A percentile compares a stretch with the other conserved stretches of the same genome.
These are phyloP conservation scores for Thecocarcelia acutangulata DNA, from an alignment of 2,888 invertebrate species.

Conservation along the genomic window DNA sequence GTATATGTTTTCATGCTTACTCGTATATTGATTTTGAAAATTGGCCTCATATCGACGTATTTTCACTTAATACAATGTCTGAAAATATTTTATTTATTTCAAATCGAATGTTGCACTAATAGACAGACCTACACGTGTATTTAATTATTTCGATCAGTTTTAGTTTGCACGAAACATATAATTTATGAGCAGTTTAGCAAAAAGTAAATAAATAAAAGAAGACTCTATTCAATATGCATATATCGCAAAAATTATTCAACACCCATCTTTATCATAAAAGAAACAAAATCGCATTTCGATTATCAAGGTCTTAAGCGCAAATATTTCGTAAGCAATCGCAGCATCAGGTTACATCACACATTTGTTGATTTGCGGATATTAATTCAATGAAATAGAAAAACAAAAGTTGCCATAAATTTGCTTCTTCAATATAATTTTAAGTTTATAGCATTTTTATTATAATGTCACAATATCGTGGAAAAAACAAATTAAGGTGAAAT, in stretches of 20 bases:
- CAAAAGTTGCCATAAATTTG: conserved; percentile 18
- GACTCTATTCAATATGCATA: not conserved
- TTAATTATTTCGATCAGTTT: not conserved
- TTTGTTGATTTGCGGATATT: not conserved
- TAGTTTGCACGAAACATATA: conserved; percentile 7
- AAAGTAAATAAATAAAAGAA: not conserved
- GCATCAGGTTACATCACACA: conserved; percentile 9
- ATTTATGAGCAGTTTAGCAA: not conserved
- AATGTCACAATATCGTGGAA: too few species aligned
- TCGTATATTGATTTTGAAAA: not conserved
- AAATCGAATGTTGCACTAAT: conserved; percentile 24
- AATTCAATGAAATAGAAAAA: conserved; percentile 10
- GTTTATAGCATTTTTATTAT: too few species aligned
- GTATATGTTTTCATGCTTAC: not conserved
- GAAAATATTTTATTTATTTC: not conserved
- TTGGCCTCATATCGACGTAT: not conserved
- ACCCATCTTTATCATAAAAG: conserved; percentile 7
- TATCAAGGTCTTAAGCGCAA: conserved; percentile 31
- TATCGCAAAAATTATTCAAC: conserved; percentile 16
- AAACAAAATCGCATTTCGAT: not conserved
- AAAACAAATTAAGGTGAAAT: too few species aligned
- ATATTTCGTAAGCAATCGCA: conserved; percentile 32
- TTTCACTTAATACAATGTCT: conserved; percentile 24
- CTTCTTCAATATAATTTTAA: not conserved
- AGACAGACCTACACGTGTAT: not conserved